Base-by-base conservation (phyloP, 2,888 invertebrate species). In the Tinea pellionella region DNA sequence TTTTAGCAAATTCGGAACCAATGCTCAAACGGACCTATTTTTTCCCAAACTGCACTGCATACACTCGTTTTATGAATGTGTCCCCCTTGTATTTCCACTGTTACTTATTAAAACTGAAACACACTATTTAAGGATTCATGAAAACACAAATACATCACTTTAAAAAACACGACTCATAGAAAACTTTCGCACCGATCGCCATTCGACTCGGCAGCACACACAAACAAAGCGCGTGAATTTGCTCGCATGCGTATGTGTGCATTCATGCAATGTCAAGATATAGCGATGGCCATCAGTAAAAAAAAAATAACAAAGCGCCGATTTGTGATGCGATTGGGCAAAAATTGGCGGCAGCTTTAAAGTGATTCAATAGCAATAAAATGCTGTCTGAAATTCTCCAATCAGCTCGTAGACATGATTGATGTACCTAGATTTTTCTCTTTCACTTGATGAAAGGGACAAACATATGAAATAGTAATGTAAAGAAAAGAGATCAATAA, bases 261-360 rank as follows among this genome's bases (percentile, higher is more conserved):
- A 72, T 70, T 63, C 68, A 73, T 75, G 74, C 73, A 73, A 65
- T 67, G 63, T 65, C 66, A 67, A 68, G 70, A 72, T 70, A 72
- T 74, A 78, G 71, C 67, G 75, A 76, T 74, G 47, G 47, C 47
- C 16, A 47, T 47, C 47, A 15, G 6, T n/a, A 42, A 42, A n/a
- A n/a, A 47, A 47, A 47, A 47, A 47, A 47, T 47, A 47, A 47
- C 47, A 47, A 47, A 47, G 47, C 47, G 47, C 13, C 47, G 47
- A 47, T 15, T 47, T 16, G 15, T 6, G 9, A 2, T 61, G 61
- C 63, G 71, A 85, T 88, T 88, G 88, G 88, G 63, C 67, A 63
- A 63, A 65, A 68, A 67, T 67, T 69, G 75, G 88, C 88, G 88
- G 77, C 78, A 66, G 61, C 70, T 86, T 85, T 74, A 77, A 87